Conservation (phyloP, 2,113 vertebrate genomes). For the Ophthalmolycus amberensis region DNA sequence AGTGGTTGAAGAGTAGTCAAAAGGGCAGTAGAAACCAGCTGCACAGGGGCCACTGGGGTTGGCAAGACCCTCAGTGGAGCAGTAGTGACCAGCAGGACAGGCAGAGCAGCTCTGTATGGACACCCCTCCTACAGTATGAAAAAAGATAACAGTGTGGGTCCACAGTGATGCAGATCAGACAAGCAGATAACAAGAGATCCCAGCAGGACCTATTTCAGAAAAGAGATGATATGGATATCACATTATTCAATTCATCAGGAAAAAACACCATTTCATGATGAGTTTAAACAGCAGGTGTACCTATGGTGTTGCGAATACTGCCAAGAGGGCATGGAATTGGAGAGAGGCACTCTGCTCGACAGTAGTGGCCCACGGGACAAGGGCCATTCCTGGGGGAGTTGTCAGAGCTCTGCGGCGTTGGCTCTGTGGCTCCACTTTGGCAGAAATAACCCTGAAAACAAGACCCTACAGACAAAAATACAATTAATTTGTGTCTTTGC, state of each 20-base stretch:
- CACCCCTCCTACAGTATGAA: constrained; percentile 81
- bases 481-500: neutral
- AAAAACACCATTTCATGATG: neutral
- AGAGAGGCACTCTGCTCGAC: constrained; percentile 83
- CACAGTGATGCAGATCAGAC: neutral
- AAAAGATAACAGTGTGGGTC: neutral
- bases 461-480: constrained; percentile 74
- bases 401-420: constrained; percentile 76
- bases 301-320: constrained; percentile 85
- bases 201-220: neutral
- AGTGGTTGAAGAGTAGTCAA: constrained; percentile 83
- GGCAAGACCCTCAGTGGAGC: constrained; percentile 82
- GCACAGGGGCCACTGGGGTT: constrained; percentile 84
- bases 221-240: constrained; percentile 1
- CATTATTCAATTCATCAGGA: neutral
- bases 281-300: constrained; percentile 70
- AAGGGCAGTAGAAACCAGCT: constrained; percentile 87
- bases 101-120: constrained; percentile 86
- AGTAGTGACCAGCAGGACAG: constrained; percentile 89
- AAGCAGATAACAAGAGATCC: neutral
- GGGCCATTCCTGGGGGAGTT: constrained; percentile 82
- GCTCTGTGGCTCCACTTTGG: constrained; percentile 83
- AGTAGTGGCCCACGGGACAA: constrained; percentile 89
- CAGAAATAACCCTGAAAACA: constrained; percentile 91
- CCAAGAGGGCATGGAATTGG: constrained; percentile 89